Evolutionary conservation across 2,797 vertebrate genomes (phyloP).

Genomic region (Steatocranus sp.): DNA sequence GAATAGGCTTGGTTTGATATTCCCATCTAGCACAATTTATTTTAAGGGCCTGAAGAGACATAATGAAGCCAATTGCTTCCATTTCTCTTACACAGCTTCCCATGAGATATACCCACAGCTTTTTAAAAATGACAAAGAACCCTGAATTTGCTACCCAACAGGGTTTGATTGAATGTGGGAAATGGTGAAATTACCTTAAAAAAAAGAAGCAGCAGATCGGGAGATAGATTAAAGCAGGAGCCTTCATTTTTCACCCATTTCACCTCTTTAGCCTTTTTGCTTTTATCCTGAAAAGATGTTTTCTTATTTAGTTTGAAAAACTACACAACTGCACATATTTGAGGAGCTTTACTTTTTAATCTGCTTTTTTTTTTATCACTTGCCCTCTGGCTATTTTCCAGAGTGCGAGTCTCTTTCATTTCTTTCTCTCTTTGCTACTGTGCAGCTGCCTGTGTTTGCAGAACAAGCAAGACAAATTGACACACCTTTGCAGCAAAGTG

Average conservation of each 20-base stretch:
- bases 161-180: constrained; percentile 18
- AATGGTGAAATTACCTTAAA: neutral
- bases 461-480: constrained; percentile 27
- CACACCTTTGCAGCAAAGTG: constrained; percentile 54
- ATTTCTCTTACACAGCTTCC: neutral
- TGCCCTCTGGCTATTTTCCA: constrained; percentile 45
- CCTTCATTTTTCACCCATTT: constrained; percentile 4
- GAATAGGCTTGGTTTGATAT: constrained; percentile 28
- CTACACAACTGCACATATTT: neutral
- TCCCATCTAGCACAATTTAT: constrained; percentile 21
- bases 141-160: constrained; percentile 7
- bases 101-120: neutral
- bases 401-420: constrained; percentile 7
- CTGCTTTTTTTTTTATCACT: neutral
- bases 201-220: constrained; percentile 2
- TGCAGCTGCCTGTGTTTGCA: constrained; percentile 20
- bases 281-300: constrained; percentile 9
- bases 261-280: constrained; percentile 2
- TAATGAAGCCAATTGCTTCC: constrained; percentile 29
- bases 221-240: constrained; percentile 5
- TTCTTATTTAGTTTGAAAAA: constrained; percentile 20
- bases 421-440: neutral
- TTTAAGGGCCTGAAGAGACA: constrained; percentile 22
- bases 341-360: constrained; percentile 29
- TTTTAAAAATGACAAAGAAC: constrained; percentile 30